These are phyloP conservation scores for Apotomis turbidana DNA, from an alignment of 2,888 invertebrate genomes.

Conservation along the genomic window DNA sequence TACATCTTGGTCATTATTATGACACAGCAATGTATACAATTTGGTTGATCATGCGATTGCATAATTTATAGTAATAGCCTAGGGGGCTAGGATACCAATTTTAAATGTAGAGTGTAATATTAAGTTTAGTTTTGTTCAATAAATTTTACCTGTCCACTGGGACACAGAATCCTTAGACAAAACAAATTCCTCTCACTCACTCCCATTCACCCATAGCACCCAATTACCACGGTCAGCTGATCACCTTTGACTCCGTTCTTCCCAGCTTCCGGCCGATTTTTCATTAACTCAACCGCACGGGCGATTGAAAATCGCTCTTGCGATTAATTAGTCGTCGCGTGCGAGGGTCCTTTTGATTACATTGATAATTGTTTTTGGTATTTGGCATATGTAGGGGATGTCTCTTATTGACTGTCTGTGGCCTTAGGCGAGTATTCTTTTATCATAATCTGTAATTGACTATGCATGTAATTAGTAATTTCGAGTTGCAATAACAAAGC, in stretches of 20 bases:
- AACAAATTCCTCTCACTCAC: slow-evolving; percentile 43
- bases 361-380: slow-evolving; percentile 70
- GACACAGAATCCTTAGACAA: slow-evolving; percentile 34
- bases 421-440: slow-evolving; percentile 36
- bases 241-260: slow-evolving; percentile 54
- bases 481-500: slow-evolving; percentile 14
- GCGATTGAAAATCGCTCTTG: slow-evolving; percentile 69
- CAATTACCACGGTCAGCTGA: slow-evolving; percentile 67
- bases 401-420: slow-evolving; percentile 39
- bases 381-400: slow-evolving; percentile 39
- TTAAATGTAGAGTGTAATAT: no score
- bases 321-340: slow-evolving; percentile 77
- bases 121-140: not conserved
- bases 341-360: slow-evolving; percentile 70
- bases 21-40: no score
- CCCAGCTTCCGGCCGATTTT: slow-evolving; percentile 74
- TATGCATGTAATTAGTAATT: slow-evolving; percentile 39
- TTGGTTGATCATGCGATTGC: no score
- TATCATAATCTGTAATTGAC: slow-evolving; percentile 37
- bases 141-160: slow-evolving; percentile 18
- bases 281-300: slow-evolving; percentile 69
- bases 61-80: no score
- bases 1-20: no score
- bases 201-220: slow-evolving; percentile 46
- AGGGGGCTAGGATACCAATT: no score